Conservation (phyloP, 2,797 vertebrate genomes). For the Margarornis squamiger region DNA sequence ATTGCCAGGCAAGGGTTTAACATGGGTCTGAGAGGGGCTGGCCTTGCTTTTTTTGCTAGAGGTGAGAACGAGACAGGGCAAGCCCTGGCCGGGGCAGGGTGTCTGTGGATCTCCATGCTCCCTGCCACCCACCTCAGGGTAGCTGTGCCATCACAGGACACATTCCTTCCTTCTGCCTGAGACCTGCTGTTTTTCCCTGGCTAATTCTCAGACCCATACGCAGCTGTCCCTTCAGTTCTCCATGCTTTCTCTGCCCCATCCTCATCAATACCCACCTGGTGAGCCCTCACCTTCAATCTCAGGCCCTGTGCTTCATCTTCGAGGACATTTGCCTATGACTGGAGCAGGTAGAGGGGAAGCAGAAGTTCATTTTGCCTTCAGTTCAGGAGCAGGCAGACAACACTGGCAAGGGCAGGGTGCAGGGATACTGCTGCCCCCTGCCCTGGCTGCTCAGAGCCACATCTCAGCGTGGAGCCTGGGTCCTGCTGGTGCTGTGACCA, state of each 20-base stretch:
- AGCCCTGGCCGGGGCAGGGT: not conserved
- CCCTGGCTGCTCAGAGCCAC: not conserved
- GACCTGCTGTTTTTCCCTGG: not conserved
- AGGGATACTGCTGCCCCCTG: accelerated
- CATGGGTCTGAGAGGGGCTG: not conserved
- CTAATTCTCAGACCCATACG: not conserved
- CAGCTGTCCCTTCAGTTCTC: not conserved
- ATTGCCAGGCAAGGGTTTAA: not conserved
- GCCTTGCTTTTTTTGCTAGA: not conserved
- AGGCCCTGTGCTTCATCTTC: not conserved
- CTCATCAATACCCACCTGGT: accelerated
- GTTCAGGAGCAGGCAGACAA: not conserved
- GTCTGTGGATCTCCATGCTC: not conserved
- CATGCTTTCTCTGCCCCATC: not conserved
- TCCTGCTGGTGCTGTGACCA: not conserved
- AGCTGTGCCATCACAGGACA: not conserved
- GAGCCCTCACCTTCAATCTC: not conserved
- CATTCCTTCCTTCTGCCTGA: not conserved
- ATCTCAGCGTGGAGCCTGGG: accelerated
- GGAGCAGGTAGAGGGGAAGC: not conserved
- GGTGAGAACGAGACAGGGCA: not conserved
- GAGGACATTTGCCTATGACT: not conserved
- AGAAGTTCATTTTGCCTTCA: not conserved
- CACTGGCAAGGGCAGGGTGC: not conserved
- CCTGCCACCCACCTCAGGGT: not conserved